These are phyloP conservation scores for Drosophila kikkawai DNA, from an alignment of 1,140 invertebrate species.

Conservation along the genomic window DNA sequence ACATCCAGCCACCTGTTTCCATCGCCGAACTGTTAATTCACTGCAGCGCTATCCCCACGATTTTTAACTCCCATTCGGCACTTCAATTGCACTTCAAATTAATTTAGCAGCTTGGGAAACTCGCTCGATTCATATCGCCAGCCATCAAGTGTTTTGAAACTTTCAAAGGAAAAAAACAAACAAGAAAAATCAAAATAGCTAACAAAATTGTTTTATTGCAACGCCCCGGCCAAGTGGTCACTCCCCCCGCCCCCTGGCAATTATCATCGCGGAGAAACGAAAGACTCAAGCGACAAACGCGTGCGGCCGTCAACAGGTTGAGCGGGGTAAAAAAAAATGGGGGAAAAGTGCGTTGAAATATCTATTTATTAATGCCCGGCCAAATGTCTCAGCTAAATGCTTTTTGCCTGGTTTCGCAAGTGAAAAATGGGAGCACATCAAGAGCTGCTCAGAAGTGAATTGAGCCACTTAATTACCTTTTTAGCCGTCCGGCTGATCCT, in stretches of 20 bases:
- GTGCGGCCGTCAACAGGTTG: conserved; percentile 42
- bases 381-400: conserved; percentile 40
- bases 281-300: conserved; percentile 57
- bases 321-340: background rate
- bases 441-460: conserved; percentile 45
- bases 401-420: conserved; percentile 60
- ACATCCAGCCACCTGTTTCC: conserved; percentile 15
- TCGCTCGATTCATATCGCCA: conserved; percentile 32
- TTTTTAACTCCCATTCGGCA: conserved; percentile 20
- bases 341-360: conserved; percentile 70
- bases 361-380: conserved; percentile 65
- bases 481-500: conserved; percentile 35
- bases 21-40: conserved; percentile 16
- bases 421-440: conserved; percentile 58
- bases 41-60: background rate
- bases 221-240: conserved; percentile 13
- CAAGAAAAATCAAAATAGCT: conserved; percentile 11
- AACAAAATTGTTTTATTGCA: conserved; percentile 50
- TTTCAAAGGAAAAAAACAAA: conserved; percentile 15
- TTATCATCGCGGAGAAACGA: conserved; percentile 36
- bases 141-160: conserved; percentile 45
- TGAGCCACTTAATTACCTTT: conserved; percentile 60
- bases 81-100: conserved; percentile 48
- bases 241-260: conserved; percentile 14
- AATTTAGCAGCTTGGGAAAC: conserved; percentile 43